Percentiles rank a stretch among this genome's conserved stretches.
Conservation (phyloP, 2,888 invertebrate genomes). For the Scaptodrosophila latifasciaeformis region DNA sequence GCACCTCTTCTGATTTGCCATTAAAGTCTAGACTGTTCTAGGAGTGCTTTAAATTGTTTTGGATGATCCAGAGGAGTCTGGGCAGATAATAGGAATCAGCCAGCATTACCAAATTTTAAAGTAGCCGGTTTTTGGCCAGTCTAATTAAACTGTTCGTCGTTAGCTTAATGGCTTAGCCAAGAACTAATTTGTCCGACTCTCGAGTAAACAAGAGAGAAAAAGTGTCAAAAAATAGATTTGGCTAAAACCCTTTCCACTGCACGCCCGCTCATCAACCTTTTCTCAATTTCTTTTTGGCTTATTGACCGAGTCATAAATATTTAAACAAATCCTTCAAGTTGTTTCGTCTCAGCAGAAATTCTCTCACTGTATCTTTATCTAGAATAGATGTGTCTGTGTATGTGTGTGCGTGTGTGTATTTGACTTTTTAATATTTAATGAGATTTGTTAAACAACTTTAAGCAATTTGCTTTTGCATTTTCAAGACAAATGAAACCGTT, state of each 20-base stretch:
- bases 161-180: too few species aligned
- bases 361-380: neutral
- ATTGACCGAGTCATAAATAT: conserved; percentile 16
- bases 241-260: neutral
- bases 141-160: too few species aligned
- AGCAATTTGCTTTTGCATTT: conserved; percentile 21
- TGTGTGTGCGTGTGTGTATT: neutral
- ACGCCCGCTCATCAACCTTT: too few species aligned
- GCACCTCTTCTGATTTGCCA: neutral
- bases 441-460: conserved; percentile 33
- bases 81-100: too few species aligned
- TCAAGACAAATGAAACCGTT: neutral
- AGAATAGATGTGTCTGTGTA: neutral
- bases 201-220: too few species aligned
- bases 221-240: too few species aligned
- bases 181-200: too few species aligned
- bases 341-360: neutral
- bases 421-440: conserved; percentile 39
- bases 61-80: too few species aligned
- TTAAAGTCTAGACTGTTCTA: too few species aligned
- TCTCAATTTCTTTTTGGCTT: too few species aligned
- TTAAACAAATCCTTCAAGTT: conserved; percentile 4
- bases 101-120: conserved; percentile 15
- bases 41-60: neutral
- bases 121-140: conserved; percentile 21